Evolutionary conservation across 23 tunicate genomes (phyloP).

Genomic region (Aplidium turbinatum): DNA sequence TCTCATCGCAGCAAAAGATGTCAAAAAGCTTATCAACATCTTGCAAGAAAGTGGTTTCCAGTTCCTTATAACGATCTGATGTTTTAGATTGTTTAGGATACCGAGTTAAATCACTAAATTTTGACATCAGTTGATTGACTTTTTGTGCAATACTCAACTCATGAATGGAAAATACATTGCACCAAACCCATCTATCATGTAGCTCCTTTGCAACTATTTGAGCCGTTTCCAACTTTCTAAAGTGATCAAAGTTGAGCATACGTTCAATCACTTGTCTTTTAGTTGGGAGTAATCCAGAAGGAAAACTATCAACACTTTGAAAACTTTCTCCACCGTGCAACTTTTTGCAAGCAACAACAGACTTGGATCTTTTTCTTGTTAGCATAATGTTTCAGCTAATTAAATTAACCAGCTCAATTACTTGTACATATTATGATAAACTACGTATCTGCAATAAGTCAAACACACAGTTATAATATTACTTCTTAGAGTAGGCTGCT

Average conservation of each 20-base stretch:
- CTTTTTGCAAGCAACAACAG: constrained; percentile 13
- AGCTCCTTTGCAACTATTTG: constrained; percentile 12
- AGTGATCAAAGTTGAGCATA: constrained; percentile 2
- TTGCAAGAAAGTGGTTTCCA: constrained; percentile 13
- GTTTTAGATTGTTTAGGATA: constrained; percentile 9
- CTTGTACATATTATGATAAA: no score
- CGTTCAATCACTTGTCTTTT: constrained; percentile 14
- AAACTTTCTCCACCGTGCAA: constrained; percentile 23
- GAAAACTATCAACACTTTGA: constrained; percentile 4
- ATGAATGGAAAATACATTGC: constrained; percentile 13
- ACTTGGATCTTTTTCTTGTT: constrained; percentile 12
- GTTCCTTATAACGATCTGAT: constrained; percentile 2
- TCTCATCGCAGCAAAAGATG: constrained; percentile 5
- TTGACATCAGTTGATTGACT: constrained; percentile 8
- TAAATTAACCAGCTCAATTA: no score
- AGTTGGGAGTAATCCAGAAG: constrained; percentile 6
- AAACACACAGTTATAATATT: no score
- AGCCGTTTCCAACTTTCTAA: constrained; percentile 9
- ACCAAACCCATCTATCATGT: constrained; percentile 18
- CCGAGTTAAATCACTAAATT: constrained; percentile 9
- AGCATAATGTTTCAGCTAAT: not conserved
- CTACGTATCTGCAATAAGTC: no score
- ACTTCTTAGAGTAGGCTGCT: no score
- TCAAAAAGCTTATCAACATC: constrained; percentile 20
- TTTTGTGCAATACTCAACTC: constrained; percentile 1